phyloP scores from a whole-genome alignment of 2,113 vertebrate genomes.

The Dipodomys stephensi region DNA sequence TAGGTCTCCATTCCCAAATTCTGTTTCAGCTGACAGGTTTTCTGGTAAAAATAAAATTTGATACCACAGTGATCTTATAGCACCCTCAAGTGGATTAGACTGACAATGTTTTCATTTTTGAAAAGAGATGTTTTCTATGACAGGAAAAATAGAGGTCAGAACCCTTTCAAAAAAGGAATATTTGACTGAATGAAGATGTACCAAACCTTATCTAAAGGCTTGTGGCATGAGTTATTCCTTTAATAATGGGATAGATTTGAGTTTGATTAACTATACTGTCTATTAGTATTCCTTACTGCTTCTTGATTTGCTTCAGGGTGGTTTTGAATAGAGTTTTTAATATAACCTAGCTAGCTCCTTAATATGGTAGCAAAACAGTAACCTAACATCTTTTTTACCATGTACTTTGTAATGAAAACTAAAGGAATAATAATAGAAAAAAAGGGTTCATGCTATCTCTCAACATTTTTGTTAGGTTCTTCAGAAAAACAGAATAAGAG shows the following conservation, averaged over 20 bases:
- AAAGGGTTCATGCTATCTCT: conserved; percentile 6
- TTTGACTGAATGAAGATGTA: background rate
- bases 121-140: background rate
- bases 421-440: background rate
- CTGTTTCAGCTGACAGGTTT: conserved; percentile 15
- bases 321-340: conserved; percentile 16
- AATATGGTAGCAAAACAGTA: background rate
- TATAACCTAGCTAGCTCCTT: conserved; percentile 3
- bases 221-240: background rate
- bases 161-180: conserved; percentile 36
- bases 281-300: conserved; percentile 15
- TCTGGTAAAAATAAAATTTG: conserved; percentile 16
- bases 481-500: background rate
- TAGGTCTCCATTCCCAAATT: background rate
- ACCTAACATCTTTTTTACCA: background rate
- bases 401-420: conserved; percentile 32
- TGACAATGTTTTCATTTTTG: conserved; percentile 29
- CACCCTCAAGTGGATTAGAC: conserved; percentile 79
- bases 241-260: background rate
- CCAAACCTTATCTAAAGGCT: background rate
- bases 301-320: background rate
- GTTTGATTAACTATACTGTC: background rate
- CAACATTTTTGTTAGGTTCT: background rate
- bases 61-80: conserved; percentile 68
- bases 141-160: conserved; percentile 10